Percentiles rank a stretch among this genome's conserved stretches.
Evolutionary conservation across 2,113 vertebrate species (phyloP).

Genomic region (Myiozetetes cayanensis): DNA sequence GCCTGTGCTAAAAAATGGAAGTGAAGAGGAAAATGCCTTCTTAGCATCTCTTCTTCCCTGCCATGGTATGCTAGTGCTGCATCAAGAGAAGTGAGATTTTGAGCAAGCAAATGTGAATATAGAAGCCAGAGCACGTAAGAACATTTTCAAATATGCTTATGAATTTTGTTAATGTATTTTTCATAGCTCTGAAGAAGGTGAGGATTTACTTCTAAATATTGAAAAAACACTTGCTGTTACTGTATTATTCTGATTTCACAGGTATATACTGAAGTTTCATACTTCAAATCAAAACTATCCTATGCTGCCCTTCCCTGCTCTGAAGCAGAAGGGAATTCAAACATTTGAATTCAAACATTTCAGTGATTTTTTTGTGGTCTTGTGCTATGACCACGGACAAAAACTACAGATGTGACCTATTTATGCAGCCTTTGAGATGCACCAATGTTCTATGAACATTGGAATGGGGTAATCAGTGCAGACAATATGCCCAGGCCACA

Average conservation of each 20-base stretch:
- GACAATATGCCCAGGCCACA: not conserved
- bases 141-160: not conserved
- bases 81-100: not conserved
- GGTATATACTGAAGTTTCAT: not conserved
- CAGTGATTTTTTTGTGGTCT: not conserved
- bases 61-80: not conserved
- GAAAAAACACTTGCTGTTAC: not conserved
- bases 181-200: not conserved
- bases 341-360: not conserved
- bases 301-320: not conserved
- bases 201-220: not conserved
- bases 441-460: not conserved
- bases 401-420: not conserved
- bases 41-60: not conserved
- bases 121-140: not conserved
- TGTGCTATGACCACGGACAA: not conserved
- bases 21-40: not conserved
- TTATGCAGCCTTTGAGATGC: not conserved
- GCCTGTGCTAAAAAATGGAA: not conserved
- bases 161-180: not conserved
- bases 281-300: not conserved
- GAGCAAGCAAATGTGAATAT: not conserved
- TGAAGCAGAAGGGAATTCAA: not conserved
- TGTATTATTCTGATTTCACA: not conserved
- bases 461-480: rapidly evolving